Evolutionary conservation across 2,888 invertebrate genomes (phyloP).

Genomic region (Thera britannica): DNA sequence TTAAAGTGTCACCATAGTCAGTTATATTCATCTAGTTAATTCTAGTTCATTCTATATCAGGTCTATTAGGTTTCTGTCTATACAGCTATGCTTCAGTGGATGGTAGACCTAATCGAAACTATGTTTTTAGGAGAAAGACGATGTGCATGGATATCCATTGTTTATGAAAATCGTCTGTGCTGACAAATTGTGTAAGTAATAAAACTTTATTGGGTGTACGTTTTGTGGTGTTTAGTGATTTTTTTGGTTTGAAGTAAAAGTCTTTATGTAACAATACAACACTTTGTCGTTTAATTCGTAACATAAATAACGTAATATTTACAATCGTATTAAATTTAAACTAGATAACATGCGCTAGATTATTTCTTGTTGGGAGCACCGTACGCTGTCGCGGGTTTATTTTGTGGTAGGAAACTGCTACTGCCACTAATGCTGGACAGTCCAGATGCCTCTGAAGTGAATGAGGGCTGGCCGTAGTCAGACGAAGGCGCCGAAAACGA

Average conservation of each 20-base stretch:
- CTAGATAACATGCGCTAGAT: constrained; percentile 15
- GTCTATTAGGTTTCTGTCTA: not conserved
- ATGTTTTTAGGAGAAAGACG: constrained; percentile 51
- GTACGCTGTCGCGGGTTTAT: constrained; percentile 64
- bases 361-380: constrained; percentile 66
- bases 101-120: constrained; percentile 15
- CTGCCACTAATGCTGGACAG: constrained; percentile 27
- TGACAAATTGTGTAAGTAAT: constrained; percentile 51
- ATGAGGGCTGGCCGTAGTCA: constrained; percentile 59
- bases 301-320: constrained; percentile 51
- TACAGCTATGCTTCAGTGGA: constrained; percentile 7
- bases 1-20: too few species aligned
- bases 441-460: constrained; percentile 46
- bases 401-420: constrained; percentile 67
- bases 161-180: constrained; percentile 64
- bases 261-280: constrained; percentile 5
- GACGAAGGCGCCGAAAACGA: constrained; percentile 44
- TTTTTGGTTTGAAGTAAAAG: constrained; percentile 20
- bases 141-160: constrained; percentile 49
- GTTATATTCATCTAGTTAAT: too few species aligned
- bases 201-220: constrained; percentile 27
- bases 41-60: too few species aligned
- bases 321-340: constrained; percentile 40
- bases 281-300: constrained; percentile 50
- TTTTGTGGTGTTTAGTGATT: constrained; percentile 16